Conservation (phyloP, 2,113 vertebrate genomes). For the Misgurnus anguillicaudatus region DNA sequence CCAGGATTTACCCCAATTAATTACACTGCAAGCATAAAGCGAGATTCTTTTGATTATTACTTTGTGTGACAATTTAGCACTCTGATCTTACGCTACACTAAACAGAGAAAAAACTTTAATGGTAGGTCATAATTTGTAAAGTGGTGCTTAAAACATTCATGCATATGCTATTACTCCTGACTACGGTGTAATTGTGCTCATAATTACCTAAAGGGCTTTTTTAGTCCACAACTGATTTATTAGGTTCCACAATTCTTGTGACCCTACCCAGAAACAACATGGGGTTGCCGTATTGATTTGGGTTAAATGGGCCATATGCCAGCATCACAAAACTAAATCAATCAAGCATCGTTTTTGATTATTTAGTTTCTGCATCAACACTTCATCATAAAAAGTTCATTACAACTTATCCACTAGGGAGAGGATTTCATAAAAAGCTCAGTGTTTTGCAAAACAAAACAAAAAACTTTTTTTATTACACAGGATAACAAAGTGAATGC, state of each 20-base stretch:
- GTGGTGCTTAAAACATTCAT: neutral
- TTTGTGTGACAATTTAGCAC: neutral
- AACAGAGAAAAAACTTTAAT: constrained; percentile 11
- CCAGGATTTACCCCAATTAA: neutral
- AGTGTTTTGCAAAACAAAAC: no score
- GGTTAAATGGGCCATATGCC: no score
- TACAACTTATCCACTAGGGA: no score
- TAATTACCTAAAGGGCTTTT: neutral
- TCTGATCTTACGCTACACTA: neutral
- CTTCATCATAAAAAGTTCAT: no score
- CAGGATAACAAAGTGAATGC: no score
- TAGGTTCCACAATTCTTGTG: neutral
- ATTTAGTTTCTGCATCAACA: no score
- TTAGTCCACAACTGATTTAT: neutral
- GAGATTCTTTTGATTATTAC: constrained; percentile 3
- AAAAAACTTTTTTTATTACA: no score
- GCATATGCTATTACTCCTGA: neutral
- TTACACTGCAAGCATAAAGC: neutral
- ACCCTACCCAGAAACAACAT: no score
- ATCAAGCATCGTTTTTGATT: no score
- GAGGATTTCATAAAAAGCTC: no score
- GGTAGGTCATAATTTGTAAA: neutral
- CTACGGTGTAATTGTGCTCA: neutral
- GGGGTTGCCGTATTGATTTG: no score
- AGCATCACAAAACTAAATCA: no score